Conservation (phyloP, 2,113 vertebrate species). For the Porphyrio hochstetteri region DNA sequence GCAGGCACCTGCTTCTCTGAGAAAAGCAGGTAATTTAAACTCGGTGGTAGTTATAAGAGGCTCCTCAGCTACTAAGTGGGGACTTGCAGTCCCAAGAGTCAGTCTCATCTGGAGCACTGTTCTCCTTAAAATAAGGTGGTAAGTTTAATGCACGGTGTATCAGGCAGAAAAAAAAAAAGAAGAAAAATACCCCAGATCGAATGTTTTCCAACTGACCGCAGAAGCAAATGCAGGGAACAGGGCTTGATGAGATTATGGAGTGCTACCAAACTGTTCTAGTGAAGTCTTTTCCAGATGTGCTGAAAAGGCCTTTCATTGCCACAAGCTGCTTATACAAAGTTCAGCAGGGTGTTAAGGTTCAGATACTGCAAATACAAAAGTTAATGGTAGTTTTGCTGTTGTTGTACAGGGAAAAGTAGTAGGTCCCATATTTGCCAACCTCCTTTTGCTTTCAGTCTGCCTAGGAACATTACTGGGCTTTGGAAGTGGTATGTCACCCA, state of each 20-base stretch:
- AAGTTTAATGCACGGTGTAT: background rate
- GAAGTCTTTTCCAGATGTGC: constrained; percentile 21
- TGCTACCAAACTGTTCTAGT: background rate
- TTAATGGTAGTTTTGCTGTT: background rate
- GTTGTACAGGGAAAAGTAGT: background rate
- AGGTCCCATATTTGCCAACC: background rate
- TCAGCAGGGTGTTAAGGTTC: background rate
- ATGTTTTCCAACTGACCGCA: constrained; percentile 8
- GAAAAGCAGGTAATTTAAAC: background rate
- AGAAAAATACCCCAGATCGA: background rate
- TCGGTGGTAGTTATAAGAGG: background rate
- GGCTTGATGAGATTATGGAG: constrained; percentile 17
- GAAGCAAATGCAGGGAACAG: background rate
- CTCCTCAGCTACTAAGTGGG: background rate
- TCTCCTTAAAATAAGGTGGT: constrained; percentile 12
- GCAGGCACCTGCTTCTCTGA: constrained; percentile 13
- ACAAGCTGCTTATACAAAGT: background rate
- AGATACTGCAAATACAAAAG: background rate
- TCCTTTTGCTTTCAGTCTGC: background rate
- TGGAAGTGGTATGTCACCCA: background rate
- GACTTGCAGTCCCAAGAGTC: background rate
- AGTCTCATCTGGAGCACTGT: background rate
- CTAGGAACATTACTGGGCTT: background rate
- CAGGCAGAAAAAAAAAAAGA: background rate
- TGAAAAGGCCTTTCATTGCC: background rate